Evolutionary conservation across 2,797 vertebrate genomes (phyloP).

Genomic region (Steatocranus sp.): DNA sequence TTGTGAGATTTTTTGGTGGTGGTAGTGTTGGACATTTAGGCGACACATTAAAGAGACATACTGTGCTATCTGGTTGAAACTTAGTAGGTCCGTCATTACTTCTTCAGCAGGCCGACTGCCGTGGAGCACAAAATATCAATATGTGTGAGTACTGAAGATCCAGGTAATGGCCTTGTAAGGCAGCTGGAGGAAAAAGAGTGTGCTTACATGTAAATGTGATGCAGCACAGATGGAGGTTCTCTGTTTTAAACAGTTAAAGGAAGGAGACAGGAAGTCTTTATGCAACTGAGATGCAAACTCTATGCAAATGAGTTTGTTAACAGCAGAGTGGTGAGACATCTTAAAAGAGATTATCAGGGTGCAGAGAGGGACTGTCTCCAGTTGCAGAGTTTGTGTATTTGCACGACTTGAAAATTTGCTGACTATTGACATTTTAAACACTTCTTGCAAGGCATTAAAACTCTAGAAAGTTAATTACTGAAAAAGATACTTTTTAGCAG

Average conservation of each 20-base stretch:
- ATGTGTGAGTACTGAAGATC: background rate
- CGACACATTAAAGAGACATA: rapidly evolving
- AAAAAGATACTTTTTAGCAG: background rate
- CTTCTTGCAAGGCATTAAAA: background rate
- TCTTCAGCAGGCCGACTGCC: background rate
- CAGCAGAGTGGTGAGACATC: background rate
- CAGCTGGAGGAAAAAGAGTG: background rate
- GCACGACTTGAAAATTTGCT: rapidly evolving
- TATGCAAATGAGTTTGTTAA: background rate
- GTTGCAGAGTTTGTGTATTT: background rate
- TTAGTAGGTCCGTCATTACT: background rate
- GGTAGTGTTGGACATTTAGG: background rate
- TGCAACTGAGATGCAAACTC: conserved; percentile 37
- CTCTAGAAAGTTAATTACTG: background rate
- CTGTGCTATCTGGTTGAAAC: background rate
- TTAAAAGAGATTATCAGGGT: background rate
- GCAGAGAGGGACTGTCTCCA: background rate
- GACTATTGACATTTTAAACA: background rate
- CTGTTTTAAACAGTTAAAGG: background rate
- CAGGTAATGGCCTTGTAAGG: background rate
- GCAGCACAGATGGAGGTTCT: background rate
- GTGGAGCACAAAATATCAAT: background rate
- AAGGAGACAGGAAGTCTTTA: background rate
- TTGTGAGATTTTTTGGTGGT: background rate
- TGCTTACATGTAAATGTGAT: background rate